phyloP scores from a whole-genome alignment of 2,113 vertebrate species.

The Heterochromis multidens region DNA sequence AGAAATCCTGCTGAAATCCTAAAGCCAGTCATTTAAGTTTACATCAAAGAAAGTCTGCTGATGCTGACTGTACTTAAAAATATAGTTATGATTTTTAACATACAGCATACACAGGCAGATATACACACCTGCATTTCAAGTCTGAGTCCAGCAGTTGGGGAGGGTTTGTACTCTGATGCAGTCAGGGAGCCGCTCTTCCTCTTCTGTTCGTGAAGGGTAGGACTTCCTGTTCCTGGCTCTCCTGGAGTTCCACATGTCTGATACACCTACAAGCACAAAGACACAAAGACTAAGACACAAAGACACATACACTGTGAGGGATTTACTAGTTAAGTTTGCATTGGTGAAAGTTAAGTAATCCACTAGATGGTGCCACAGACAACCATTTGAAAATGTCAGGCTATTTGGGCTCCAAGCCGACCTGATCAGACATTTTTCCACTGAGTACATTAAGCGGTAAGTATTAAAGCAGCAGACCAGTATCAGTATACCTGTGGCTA shows the following conservation, averaged over 20 bases:
- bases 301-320: neutral
- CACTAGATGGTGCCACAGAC: conserved; percentile 42
- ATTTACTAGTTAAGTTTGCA: neutral
- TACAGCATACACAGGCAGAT: neutral
- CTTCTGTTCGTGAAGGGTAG: conserved; percentile 73
- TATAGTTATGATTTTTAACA: neutral
- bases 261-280: conserved; percentile 76
- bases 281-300: neutral
- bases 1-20: neutral
- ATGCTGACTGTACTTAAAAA: neutral
- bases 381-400: neutral
- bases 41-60: neutral
- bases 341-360: neutral
- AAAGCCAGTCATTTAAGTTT: neutral
- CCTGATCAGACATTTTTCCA: neutral
- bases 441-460: neutral
- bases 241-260: conserved; percentile 86
- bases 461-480: neutral
- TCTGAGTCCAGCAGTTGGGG: conserved; percentile 52
- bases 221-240: conserved; percentile 73
- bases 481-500: neutral
- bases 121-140: conserved; percentile 83
- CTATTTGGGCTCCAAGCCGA: neutral
- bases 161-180: conserved; percentile 71
- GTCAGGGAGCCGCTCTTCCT: conserved; percentile 73